Conservation (phyloP, 2,113 vertebrate species). For the Pongo abelii region DNA sequence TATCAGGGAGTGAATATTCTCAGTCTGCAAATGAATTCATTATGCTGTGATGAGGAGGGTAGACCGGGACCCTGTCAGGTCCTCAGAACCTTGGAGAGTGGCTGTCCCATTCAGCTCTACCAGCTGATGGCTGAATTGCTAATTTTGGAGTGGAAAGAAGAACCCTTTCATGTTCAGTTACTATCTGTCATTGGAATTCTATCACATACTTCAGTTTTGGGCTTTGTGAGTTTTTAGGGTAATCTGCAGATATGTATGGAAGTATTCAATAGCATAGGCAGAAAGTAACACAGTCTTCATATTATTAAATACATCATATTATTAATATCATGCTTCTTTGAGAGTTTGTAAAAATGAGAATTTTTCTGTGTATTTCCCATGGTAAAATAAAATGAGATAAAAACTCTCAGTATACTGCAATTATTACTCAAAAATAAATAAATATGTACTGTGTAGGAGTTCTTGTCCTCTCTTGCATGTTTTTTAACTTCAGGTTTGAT, state of each 20-base stretch:
- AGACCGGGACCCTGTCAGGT: too few species aligned
- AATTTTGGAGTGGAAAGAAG: neutral
- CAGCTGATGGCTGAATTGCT: neutral
- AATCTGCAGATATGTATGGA: neutral
- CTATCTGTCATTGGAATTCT: neutral
- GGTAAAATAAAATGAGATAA: neutral
- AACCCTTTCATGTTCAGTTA: neutral
- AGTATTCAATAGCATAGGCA: neutral
- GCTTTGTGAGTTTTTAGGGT: neutral
- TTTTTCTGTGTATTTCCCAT: neutral
- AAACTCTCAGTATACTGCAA: neutral
- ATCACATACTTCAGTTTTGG: neutral
- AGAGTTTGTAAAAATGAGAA: neutral
- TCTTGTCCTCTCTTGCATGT: neutral
- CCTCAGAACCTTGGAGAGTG: slow-evolving; percentile 17
- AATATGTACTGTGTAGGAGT: neutral
- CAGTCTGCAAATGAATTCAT: neutral
- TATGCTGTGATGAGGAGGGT: neutral
- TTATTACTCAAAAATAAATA: neutral
- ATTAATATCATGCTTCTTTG: neutral
- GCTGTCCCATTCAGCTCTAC: neutral
- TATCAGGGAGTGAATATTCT: neutral
- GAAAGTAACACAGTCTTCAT: neutral
- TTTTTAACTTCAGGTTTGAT: neutral
- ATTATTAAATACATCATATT: neutral